A percentile compares a stretch with the other conserved stretches of the same genome.
Evolutionary conservation across 2,113 vertebrate genomes (phyloP).

Genomic region (Lipophrys pholis): DNA sequence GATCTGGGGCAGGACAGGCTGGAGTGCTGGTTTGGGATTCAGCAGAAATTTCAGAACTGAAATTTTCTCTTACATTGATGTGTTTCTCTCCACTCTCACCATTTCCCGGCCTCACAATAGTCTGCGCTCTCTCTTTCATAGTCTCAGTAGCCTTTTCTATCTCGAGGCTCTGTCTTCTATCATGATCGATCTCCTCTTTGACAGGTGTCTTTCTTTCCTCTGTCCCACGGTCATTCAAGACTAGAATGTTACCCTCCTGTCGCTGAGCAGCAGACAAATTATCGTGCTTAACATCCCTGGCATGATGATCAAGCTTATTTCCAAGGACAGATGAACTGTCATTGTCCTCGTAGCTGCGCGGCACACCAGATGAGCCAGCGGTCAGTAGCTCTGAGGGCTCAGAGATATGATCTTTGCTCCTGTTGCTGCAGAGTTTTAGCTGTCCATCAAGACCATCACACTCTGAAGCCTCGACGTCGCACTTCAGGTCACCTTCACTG

Average conservation of each 20-base stretch:
- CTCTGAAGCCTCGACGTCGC: background rate
- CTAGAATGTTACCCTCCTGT: conserved; percentile 11
- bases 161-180: conserved; percentile 21
- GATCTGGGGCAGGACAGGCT: conserved; percentile 38
- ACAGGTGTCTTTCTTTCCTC: conserved; percentile 34
- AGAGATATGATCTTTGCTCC: conserved; percentile 26
- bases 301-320: conserved; percentile 35
- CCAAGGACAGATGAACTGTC: conserved; percentile 35
- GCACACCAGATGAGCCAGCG: conserved; percentile 17
- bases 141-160: conserved; percentile 12
- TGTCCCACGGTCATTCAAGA: conserved; percentile 22
- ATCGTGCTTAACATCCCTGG: conserved; percentile 21
- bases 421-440: conserved; percentile 26
- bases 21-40: conserved; percentile 26
- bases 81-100: conserved; percentile 30
- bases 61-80: conserved; percentile 27
- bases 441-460: conserved; percentile 44
- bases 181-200: conserved; percentile 18
- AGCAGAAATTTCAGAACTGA: conserved; percentile 16
- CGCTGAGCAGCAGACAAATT: conserved; percentile 11
- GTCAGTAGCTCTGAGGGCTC: conserved; percentile 31
- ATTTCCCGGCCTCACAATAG: conserved; percentile 20
- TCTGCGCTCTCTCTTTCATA: conserved; percentile 32
- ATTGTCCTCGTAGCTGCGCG: conserved; percentile 18
- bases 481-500: conserved; percentile 35